Base-by-base conservation (phyloP, 2,113 vertebrate species). In the Sylvietta virens region DNA sequence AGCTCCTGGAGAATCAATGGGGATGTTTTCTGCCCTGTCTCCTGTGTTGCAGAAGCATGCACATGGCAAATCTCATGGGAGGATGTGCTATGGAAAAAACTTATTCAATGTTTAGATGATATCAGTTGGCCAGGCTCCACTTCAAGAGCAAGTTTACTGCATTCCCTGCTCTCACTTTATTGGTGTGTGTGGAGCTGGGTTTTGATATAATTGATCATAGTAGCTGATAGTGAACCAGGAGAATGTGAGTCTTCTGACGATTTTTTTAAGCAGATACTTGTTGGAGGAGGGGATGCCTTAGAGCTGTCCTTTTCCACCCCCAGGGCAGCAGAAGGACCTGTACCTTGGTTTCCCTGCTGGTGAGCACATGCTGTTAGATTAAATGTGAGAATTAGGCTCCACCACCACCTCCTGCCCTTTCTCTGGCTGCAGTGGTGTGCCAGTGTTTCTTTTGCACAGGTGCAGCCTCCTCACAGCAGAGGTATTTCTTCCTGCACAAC, bases 271-370 rank as follows among this genome's bases (percentile, higher is more conserved):
- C 19, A 64, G 47, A 37, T 82, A 21, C 44, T 67, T 37, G 11
- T 3, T 0, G 0, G 6, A 4, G 7, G 15, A 3, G 7, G 15
- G 7, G 1, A 5, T 37, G 35, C 15, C 14, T 86, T 67, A 39
- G 39, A 70, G 21, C 14, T 78, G 31, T 58, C 21, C 13, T 84
- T 66, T 81, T 53, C 30, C 27, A 58, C 18, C 5, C n/a, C 8
- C 31, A 37, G 64, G 27, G 58, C 54, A 73, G 45, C 27, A 73
- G 71, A 39, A 88, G 26, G 24, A 66, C 42, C 26, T 50, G 13
- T 56, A 35, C 20, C 10, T 1, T 31, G 24, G 20, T 70, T 50
- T 94, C 22, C 15, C 28, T 2, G 2, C 53, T 79, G 61, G 78
- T 87, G 70, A 81, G 33, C 1, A 3, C 27, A 31, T 82, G 39